Evolutionary conservation across 2,797 vertebrate genomes (phyloP).

Genomic region (Alfaro cultratus): DNA sequence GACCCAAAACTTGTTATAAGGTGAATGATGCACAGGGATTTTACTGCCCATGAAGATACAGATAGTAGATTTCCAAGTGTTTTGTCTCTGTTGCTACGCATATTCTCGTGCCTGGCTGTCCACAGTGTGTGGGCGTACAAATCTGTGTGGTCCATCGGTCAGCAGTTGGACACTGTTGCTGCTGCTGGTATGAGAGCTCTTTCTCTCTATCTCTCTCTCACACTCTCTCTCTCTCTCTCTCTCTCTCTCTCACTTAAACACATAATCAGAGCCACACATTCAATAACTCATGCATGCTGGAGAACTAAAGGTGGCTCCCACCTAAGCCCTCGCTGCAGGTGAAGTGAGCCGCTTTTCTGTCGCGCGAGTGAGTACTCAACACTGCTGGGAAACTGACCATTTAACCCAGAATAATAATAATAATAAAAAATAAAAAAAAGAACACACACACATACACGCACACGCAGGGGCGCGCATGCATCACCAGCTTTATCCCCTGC

Average conservation of each 20-base stretch:
- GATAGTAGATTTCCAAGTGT: constrained; percentile 9
- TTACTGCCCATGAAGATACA: neutral
- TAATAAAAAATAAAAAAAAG: neutral
- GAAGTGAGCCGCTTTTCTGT: constrained; percentile 37
- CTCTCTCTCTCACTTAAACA: constrained; percentile 11
- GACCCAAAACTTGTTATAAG: neutral
- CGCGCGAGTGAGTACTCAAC: constrained; percentile 4
- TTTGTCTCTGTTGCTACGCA: constrained; percentile 14
- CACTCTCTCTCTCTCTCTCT: constrained; percentile 2
- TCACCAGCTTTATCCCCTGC: constrained; percentile 65
- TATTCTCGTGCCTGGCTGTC: constrained; percentile 32
- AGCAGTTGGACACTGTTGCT: constrained; percentile 69
- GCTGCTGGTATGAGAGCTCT: constrained; percentile 37
- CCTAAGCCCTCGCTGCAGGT: constrained; percentile 57
- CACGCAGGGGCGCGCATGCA: constrained; percentile 18
- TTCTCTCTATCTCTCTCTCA: neutral
- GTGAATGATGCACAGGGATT: neutral
- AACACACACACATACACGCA: neutral
- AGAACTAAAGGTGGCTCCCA: constrained; percentile 42
- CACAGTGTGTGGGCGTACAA: constrained; percentile 58
- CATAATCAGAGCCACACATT: constrained; percentile 9
- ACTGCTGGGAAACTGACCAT: constrained; percentile 46
- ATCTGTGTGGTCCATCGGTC: constrained; percentile 64
- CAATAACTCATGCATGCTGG: constrained; percentile 18
- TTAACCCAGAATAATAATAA: constrained; percentile 15